Evolutionary conservation across 2,888 invertebrate species (phyloP), one percentile per base, ranked within the genome.

Genomic region (Ormyrus pomaceus): DNA sequence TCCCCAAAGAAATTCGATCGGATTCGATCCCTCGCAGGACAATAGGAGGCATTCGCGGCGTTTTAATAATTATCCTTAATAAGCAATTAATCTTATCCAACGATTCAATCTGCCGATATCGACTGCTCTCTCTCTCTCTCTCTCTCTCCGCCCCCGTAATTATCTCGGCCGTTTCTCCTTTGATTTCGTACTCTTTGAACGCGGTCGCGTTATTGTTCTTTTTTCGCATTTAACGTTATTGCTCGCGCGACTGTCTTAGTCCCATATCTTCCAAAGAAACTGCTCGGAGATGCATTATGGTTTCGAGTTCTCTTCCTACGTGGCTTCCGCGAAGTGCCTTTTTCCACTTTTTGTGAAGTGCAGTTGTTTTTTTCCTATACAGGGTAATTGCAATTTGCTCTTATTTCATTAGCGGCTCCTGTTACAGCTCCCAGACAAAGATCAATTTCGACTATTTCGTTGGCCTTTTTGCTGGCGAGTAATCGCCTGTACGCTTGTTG

Each of bases 51-150:
- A 55, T 73, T 55, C 73, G 46, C 64, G 72, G 13, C 64, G 13
- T 77, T 84, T 74, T 77, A 74, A 83, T 85, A 84, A 85, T 84
- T 84, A 83, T 77, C 50, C 75, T 71, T 82, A 79, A 83, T 80
- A 80, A 82, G 77, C 83, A 82, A 84, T 83, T 81, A 80, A 82
- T 65, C 58, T 58, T 74, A 73, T 78, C 78, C 64, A n/a, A 66
- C 56, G 72, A 78, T 78, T 75, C 56, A 73, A 74, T 74, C 74
- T 48, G 10, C n/a, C 50, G 48, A 58, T 64, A 46, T 11, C 13
- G 8, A 10, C 19, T 19, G n/a, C 45, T 53, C n/a, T 50, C n/a
- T 50, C 34, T 19, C 19, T 13, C 8, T 48, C 19, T 19, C 19
- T 19, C 19, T 19, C 19, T 19, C 19, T 19, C 19, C 19, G n/a